These are phyloP conservation scores for Colius striatus DNA, from an alignment of 2,113 vertebrate species.

Conservation along the genomic window DNA sequence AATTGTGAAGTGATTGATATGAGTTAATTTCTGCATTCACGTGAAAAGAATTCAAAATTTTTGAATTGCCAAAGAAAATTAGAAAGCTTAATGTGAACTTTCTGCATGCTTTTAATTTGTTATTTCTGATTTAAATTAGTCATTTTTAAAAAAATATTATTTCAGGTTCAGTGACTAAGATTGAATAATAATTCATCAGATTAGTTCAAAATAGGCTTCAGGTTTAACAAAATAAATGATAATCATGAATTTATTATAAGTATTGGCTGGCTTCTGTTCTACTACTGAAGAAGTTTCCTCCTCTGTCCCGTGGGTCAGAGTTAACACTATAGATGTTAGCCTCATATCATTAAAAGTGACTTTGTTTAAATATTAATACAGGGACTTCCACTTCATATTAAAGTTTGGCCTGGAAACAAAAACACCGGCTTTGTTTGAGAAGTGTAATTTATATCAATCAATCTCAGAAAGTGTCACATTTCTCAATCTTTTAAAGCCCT, in stretches of 20 bases:
- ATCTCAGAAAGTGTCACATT: slow-evolving; percentile 41
- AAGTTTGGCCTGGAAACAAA: slow-evolving; percentile 41
- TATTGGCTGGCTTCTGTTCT: neutral
- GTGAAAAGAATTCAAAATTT: neutral
- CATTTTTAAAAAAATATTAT: neutral
- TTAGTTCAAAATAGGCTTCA: neutral
- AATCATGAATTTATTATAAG: neutral
- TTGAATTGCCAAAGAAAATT: neutral
- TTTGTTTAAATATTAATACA: slow-evolving; percentile 16
- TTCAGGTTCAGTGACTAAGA: neutral
- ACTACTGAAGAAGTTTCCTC: neutral
- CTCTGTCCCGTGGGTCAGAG: neutral
- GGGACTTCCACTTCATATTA: neutral
- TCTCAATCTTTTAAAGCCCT: slow-evolving; percentile 23
- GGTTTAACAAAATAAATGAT: neutral
- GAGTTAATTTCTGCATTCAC: neutral
- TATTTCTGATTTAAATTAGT: neutral
- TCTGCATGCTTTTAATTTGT: neutral
- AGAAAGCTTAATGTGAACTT: neutral
- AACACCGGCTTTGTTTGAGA: slow-evolving; percentile 43
- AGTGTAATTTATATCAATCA: slow-evolving; percentile 54
- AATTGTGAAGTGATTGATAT: neutral
- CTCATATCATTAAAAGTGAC: neutral
- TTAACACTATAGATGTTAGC: neutral
- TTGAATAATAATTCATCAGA: neutral